Evolutionary conservation across 2,797 vertebrate genomes (phyloP), one percentile per base, ranked within the genome.

Genomic region (Karalla daura): DNA sequence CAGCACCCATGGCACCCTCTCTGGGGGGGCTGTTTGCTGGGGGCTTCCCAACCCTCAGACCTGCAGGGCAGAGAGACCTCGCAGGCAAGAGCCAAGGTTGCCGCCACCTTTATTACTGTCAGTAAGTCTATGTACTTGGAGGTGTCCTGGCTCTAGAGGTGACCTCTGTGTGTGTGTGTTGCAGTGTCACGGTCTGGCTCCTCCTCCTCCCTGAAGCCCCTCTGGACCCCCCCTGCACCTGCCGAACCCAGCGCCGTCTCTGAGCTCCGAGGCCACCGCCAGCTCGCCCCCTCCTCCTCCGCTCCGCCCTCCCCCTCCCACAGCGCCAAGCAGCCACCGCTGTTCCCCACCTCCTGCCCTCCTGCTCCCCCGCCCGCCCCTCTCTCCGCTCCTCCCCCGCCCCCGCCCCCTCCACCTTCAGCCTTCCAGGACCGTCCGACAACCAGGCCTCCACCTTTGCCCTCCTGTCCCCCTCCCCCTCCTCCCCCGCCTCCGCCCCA

Each of bases 1-100:
- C 32, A 18, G 55, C 76, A 32, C 63, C 89, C 43, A 43, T 86
- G 3, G 94, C 88, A 11, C 93, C 93, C 5, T 85, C 94, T 45
- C 64, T 96, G 74, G 94, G 96, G 46, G 96, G 95, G 10, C 94
- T 99, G 41, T 99, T 99, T 90, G 94, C 96, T 28, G 95, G 94
- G 45, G 97, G 98, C 30, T 99, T 99, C 88, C 98, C 98, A 32
- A 93, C 95, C 17, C 94, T 99, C 44, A 94, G 93, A 81, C 95
- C 97, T 5, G 87, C 91, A 28, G 95, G 96, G 63, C 95, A 98
- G 82, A 95, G 95, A 86, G 96, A 98, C 55, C 3, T 75, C 27
- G 13, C 89, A 76, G 94, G 92, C 90, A 93, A 95, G 84, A 82
- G 51, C 7, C 8, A 88, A 82, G 96, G 97, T 97, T 86, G 90